phyloP scores from a whole-genome alignment of 2,888 invertebrate genomes.

The Teleiodes luculella region DNA sequence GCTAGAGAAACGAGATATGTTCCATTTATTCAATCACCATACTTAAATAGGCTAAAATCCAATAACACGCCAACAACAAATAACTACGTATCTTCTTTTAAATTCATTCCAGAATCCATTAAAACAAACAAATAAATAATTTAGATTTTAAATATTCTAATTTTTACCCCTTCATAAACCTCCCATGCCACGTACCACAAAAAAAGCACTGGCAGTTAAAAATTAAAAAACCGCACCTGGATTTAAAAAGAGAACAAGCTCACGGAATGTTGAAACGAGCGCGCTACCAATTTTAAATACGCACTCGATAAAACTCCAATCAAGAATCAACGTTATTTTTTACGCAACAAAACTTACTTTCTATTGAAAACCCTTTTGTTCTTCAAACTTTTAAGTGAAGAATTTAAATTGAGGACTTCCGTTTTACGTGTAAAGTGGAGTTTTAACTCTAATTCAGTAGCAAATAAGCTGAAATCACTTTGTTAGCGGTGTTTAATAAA shows the following conservation, averaged over 20 bases:
- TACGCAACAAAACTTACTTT: slow-evolving; percentile 40
- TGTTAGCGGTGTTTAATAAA: not conserved
- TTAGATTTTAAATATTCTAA: not conserved
- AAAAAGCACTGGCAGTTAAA: slow-evolving; percentile 65
- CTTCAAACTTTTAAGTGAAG: slow-evolving; percentile 27
- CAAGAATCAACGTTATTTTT: slow-evolving; percentile 43
- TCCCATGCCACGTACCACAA: slow-evolving; percentile 29
- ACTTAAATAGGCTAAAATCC: no score
- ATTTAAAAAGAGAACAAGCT: slow-evolving; percentile 63
- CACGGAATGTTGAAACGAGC: slow-evolving; percentile 67
- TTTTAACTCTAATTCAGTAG: slow-evolving; percentile 8
- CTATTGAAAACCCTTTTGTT: slow-evolving; percentile 18
- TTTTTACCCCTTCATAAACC: not conserved
- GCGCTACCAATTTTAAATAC: slow-evolving; percentile 69
- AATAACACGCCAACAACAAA: not conserved
- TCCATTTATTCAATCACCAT: no score
- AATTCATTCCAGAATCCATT: not conserved
- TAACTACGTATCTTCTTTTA: not conserved
- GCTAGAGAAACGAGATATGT: no score
- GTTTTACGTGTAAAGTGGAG: slow-evolving; percentile 30
- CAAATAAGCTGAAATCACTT: slow-evolving; percentile 11
- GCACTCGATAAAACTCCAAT: slow-evolving; percentile 32
- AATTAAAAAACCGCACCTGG: slow-evolving; percentile 44
- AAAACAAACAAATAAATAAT: not conserved
- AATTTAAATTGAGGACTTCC: slow-evolving; percentile 43